These are phyloP conservation scores for Cryptotis parvus DNA, from an alignment of 2,113 vertebrate species.

Conservation along the genomic window DNA sequence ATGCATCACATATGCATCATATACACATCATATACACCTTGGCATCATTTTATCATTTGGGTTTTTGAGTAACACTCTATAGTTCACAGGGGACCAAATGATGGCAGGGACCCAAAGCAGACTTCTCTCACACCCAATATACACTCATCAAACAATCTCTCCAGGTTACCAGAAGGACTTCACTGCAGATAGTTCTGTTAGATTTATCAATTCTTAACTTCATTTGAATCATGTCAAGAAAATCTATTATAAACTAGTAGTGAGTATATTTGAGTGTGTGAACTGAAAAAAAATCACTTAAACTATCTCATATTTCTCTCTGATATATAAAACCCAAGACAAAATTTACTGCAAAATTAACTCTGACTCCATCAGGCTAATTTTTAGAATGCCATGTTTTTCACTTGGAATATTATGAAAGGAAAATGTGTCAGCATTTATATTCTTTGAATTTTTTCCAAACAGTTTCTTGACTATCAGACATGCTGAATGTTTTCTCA, in stretches of 20 bases:
- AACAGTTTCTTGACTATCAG: slow-evolving; percentile 18
- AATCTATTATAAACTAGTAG: neutral
- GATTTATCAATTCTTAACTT: too few species aligned
- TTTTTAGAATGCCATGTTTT: slow-evolving; percentile 12
- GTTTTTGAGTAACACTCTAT: too few species aligned
- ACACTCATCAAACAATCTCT: neutral
- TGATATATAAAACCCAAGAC: neutral
- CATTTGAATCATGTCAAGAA: too few species aligned
- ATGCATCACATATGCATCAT: too few species aligned
- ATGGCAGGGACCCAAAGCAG: too few species aligned
- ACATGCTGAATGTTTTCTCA: neutral
- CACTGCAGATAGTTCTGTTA: too few species aligned
- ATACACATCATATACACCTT: too few species aligned
- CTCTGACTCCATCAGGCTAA: neutral
- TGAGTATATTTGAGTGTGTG: neutral
- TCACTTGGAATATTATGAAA: neutral
- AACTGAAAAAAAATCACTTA: neutral
- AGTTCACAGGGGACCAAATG: too few species aligned
- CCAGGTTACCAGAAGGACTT: neutral
- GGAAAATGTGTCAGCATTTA: neutral
- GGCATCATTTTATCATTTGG: neutral
- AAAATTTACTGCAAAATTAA: slow-evolving; percentile 12
- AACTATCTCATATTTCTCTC: neutral
- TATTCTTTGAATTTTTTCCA: neutral
- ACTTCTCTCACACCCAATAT: too few species aligned